A percentile compares a stretch with the other conserved stretches of the same genome.
Conservation (phyloP, 2,888 invertebrate species). For the Euspilapteryx auroguttella region DNA sequence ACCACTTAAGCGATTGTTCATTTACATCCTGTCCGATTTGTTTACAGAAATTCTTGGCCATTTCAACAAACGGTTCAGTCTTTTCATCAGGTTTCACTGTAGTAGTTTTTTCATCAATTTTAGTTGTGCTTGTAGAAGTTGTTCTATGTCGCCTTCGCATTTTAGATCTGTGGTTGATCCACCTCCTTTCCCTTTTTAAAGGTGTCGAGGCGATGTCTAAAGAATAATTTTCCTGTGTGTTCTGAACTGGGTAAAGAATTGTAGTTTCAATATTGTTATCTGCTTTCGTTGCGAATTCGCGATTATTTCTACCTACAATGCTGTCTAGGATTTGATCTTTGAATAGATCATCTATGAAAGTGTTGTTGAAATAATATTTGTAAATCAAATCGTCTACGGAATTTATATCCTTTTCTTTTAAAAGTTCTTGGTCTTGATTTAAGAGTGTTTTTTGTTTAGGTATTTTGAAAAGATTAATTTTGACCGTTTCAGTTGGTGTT, state of each 20-base stretch:
- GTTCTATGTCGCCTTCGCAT: no score
- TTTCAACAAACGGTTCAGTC: no score
- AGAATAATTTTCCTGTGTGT: constrained; percentile 7
- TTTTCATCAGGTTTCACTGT: no score
- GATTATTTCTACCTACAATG: constrained; percentile 12
- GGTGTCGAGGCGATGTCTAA: no score
- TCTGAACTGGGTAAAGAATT: constrained; percentile 21
- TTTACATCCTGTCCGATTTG: constrained; percentile 30
- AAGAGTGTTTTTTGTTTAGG: constrained; percentile 18
- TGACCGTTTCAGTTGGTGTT: constrained; percentile 22
- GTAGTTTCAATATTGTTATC: constrained; percentile 19
- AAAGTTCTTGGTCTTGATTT: constrained; percentile 31
- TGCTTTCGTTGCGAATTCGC: constrained; percentile 21
- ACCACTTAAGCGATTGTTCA: constrained; percentile 28
- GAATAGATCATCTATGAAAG: constrained; percentile 39
- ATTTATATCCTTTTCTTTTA: constrained; percentile 38
- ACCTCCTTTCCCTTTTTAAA: constrained; percentile 22
- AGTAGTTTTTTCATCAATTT: no score
- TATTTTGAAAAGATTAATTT: constrained; percentile 39
- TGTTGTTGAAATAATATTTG: constrained; percentile 50
- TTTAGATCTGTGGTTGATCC: constrained; percentile 20
- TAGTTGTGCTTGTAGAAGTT: no score
- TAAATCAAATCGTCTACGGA: constrained; percentile 42
- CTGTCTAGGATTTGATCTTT: constrained; percentile 27
- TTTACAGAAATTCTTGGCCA: constrained; percentile 38